These are phyloP conservation scores for Drosophila robusta DNA, from an alignment of 2,888 invertebrate species.

Conservation along the genomic window DNA sequence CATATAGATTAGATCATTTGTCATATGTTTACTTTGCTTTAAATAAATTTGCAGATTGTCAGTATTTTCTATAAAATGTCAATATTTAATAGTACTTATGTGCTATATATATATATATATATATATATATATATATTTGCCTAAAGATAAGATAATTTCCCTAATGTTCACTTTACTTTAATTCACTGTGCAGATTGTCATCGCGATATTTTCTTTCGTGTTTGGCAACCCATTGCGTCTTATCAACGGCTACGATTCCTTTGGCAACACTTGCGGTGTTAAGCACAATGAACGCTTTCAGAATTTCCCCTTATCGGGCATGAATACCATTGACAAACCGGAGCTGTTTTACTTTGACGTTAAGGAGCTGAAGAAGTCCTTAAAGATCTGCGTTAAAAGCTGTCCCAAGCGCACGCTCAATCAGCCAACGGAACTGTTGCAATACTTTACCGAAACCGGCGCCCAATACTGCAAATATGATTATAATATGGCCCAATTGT, in stretches of 20 bases:
- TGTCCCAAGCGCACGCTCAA: conserved; percentile 91
- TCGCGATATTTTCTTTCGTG: conserved; percentile 94
- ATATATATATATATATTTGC: background rate
- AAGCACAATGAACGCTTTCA: conserved; percentile 91
- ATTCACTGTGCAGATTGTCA: conserved; percentile 88
- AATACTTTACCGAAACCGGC: conserved; percentile 90
- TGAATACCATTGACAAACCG: conserved; percentile 91
- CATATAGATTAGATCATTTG: conserved; percentile 1
- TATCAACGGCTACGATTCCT: conserved; percentile 96
- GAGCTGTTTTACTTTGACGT: conserved; percentile 94
- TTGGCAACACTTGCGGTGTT: conserved; percentile 97
- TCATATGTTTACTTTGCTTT: background rate
- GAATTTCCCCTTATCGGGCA: conserved; percentile 91
- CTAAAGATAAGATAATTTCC: conserved; percentile 37
- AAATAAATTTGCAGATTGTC: background rate
- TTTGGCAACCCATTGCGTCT: conserved; percentile 94
- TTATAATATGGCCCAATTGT: conserved; percentile 87
- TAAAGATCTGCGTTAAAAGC: conserved; percentile 95
- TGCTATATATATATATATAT: background rate
- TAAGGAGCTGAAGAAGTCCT: conserved; percentile 89
- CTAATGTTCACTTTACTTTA: conserved; percentile 18
- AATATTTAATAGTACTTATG: background rate
- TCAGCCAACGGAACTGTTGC: conserved; percentile 88
- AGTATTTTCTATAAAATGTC: no score
- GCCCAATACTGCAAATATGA: conserved; percentile 92